Evolutionary conservation across 1,140 invertebrate genomes (phyloP), one percentile per base, ranked within the genome.

Genomic region (Sitodiplosis mosellana): DNA sequence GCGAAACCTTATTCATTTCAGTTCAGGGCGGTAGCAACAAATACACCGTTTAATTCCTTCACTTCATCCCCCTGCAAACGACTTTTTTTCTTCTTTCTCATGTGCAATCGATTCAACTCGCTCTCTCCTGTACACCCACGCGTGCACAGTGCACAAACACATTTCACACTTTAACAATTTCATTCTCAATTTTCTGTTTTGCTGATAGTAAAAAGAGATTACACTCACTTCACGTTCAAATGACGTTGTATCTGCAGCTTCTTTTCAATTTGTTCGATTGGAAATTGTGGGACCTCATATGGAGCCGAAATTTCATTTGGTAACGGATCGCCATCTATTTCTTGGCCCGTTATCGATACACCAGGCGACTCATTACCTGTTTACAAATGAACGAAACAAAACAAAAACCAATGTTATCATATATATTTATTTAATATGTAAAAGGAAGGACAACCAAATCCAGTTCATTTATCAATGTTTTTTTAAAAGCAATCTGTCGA

Each of bases 191-290:
- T 34, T 8, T 34, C 14, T 14, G 7, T 34, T 38, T n/a, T 22
- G 37, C 27, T 12, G 47, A 10, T 49, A 76, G 27, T 3, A 27
- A 27, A 27, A 5, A 27, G 10, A 27, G 3, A 10, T 27, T 3
- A 27, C 27, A 27, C 77, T 77, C 69, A 91, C 86, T 83, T 87
- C 50, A 79, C 77, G 59, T 85, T 91, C 2, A 94, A 70, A 59
- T 93, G 87, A n/a, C 88, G 70, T 59, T 94, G 89, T 49, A 92
- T 83, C 33, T 87, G 78, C 8, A 90, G 70, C 58, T 93, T 91
- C 66, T 87, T 89, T 67, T 96, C 90, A 48, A 89, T 88, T 59
- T 94, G 87, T 63, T 96, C 91, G 56, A 97, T 97, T 1, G 93
- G 92, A 66, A 94, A 96, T 65, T 94, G 87, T 0, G 90, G 88